These are phyloP conservation scores for Pipra filicauda DNA, from an alignment of 2,113 vertebrate genomes.

Conservation along the genomic window DNA sequence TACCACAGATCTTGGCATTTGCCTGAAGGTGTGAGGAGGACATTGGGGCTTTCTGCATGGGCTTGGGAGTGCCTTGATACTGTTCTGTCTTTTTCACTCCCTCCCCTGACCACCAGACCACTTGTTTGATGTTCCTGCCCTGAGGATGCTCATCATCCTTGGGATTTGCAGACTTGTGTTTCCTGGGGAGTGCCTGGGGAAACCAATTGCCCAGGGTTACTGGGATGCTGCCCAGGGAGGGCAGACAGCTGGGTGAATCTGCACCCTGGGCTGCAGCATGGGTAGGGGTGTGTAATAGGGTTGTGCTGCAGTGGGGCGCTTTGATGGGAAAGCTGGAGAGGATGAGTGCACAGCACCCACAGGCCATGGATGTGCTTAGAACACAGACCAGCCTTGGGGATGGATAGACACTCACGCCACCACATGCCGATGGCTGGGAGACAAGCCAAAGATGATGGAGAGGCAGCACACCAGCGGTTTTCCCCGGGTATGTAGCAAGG, in stretches of 20 bases:
- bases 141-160: background rate
- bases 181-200: background rate
- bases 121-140: background rate
- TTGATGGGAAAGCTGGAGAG: background rate
- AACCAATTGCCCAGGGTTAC: background rate
- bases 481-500: accelerated
- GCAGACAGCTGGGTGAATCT: background rate
- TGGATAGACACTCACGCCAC: no score
- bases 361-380: background rate
- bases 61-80: background rate
- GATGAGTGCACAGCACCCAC: no score
- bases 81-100: background rate
- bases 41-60: background rate
- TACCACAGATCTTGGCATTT: background rate
- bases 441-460: background rate
- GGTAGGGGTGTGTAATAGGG: background rate
- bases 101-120: background rate
- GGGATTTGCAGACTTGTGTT: background rate
- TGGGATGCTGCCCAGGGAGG: background rate
- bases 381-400: background rate
- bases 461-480: background rate
- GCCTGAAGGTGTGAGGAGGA: background rate
- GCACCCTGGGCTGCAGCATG: background rate
- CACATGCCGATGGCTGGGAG: accelerated
- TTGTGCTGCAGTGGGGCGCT: background rate